These are phyloP conservation scores for Hirundo rustica DNA, from an alignment of 2,797 vertebrate genomes.

Conservation along the genomic window DNA sequence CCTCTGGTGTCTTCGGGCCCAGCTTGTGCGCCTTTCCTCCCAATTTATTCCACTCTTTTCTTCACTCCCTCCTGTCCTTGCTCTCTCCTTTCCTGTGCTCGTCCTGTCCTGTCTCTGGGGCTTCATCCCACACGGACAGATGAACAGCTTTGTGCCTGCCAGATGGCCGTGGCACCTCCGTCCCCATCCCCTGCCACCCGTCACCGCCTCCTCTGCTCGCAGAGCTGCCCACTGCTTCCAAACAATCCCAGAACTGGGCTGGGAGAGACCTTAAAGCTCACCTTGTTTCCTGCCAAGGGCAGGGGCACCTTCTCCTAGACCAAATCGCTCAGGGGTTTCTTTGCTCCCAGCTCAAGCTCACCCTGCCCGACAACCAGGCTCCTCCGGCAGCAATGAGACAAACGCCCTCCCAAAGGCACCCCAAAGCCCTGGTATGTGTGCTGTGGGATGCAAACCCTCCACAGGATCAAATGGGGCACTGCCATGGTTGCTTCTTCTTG, in stretches of 20 bases:
- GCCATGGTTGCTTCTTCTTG: background rate
- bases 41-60: background rate
- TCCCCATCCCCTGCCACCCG: background rate
- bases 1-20: background rate
- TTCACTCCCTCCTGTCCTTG: background rate
- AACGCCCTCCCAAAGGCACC: background rate
- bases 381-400: background rate
- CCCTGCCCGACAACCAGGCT: background rate
- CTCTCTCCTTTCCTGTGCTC: background rate
- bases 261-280: background rate
- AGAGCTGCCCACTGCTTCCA: background rate
- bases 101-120: background rate
- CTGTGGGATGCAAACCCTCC: background rate
- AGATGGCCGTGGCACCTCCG: background rate
- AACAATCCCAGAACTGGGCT: background rate
- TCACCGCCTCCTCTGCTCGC: rapidly evolving
- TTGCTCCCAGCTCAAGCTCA: background rate
- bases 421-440: background rate
- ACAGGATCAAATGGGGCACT: background rate
- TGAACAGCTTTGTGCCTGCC: background rate
- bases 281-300: background rate
- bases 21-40: background rate
- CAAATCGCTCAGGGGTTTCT: background rate
- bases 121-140: background rate
- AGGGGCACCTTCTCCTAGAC: background rate